phyloP scores from a whole-genome alignment of 1,140 invertebrate genomes.

The Philotrypesis tridentata region DNA sequence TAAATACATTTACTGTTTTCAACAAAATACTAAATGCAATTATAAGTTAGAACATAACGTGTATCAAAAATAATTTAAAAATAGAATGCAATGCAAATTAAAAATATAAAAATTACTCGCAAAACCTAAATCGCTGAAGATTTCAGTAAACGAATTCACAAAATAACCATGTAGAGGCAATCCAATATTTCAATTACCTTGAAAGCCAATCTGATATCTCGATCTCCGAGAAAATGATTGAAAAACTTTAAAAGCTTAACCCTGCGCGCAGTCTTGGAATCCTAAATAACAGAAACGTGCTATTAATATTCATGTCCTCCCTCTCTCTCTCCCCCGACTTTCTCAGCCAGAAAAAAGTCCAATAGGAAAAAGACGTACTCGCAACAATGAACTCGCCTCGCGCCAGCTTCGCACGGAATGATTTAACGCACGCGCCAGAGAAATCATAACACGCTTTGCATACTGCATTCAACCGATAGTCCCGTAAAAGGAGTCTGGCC shows the following conservation, averaged over 20 bases:
- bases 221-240: background rate
- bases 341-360: background rate
- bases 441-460: conserved; percentile 33
- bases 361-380: background rate
- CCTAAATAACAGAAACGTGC: background rate
- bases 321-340: background rate
- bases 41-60: too few species aligned
- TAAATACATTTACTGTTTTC: too few species aligned
- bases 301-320: background rate
- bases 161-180: too few species aligned
- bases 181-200: background rate
- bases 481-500: conserved; percentile 3
- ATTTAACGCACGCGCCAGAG: background rate
- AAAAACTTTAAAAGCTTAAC: background rate
- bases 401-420: background rate
- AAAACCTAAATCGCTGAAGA: too few species aligned
- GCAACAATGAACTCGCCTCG: background rate
- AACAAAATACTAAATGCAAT: too few species aligned
- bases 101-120: too few species aligned
- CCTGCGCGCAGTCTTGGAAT: background rate
- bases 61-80: too few species aligned
- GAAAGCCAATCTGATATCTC: background rate
- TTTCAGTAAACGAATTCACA: too few species aligned
- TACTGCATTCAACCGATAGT: conserved; percentile 38
- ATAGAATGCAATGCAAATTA: too few species aligned